Evolutionary conservation across 2,888 invertebrate genomes (phyloP).

Genomic region (Marasmarcha lunaedactyla): DNA sequence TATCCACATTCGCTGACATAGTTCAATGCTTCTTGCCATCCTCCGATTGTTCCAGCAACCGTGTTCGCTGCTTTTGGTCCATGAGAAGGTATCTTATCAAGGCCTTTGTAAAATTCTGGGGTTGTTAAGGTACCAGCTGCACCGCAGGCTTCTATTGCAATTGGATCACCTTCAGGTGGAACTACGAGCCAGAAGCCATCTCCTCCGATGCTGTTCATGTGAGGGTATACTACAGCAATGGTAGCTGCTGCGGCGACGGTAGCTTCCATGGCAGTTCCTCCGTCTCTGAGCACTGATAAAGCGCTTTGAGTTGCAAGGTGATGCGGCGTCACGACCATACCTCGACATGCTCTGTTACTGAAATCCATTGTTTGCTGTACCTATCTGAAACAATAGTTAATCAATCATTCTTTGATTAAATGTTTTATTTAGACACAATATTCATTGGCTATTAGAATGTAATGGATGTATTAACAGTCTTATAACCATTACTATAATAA

Average conservation of each 20-base stretch:
- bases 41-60: constrained; percentile 51
- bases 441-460: too few relatives aligned
- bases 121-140: constrained; percentile 43
- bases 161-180: constrained; percentile 43
- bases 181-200: constrained; percentile 56
- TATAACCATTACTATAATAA: too few relatives aligned
- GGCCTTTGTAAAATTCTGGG: constrained; percentile 30
- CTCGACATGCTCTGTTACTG: constrained; percentile 25
- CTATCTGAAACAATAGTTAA: constrained; percentile 22
- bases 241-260: constrained; percentile 55
- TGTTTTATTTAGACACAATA: too few relatives aligned
- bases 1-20: constrained; percentile 49
- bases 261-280: constrained; percentile 57
- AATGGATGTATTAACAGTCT: too few relatives aligned
- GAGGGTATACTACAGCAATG: constrained; percentile 49
- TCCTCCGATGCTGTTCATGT: constrained; percentile 55
- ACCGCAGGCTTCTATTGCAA: constrained; percentile 54
- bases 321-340: constrained; percentile 57
- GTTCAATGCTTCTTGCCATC: constrained; percentile 54
- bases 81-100: constrained; percentile 31
- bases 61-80: constrained; percentile 48
- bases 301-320: constrained; percentile 55
- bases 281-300: constrained; percentile 38
- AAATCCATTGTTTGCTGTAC: constrained; percentile 21
- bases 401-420: constrained; percentile 1